Base-by-base conservation (phyloP, 1,140 invertebrate genomes). In the Choristoneura fumiferana region DNA sequence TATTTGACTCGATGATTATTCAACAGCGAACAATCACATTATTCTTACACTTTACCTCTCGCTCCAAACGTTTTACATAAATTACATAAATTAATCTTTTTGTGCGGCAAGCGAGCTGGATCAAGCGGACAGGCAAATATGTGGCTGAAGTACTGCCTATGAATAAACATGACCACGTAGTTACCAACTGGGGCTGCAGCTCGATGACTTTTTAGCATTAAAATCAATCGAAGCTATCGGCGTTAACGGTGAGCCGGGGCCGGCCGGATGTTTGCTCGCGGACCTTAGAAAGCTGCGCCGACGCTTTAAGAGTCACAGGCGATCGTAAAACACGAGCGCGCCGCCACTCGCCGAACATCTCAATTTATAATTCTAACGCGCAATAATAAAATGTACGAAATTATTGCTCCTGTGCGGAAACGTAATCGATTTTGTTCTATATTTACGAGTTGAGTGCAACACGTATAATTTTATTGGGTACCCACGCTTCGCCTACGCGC, bases 211-310 rank as follows among this genome's bases (percentile, higher is more conserved):
- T 18, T 65, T 36, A 57, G 39, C 45, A 63, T 60, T 67, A 53
- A 55, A 61, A 63, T 62, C 35, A 60, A 60, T 60, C 54, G 53
- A 45, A 60, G 36, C 45, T 70, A 67, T 62, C 45, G 58, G 57
- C 45, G 38, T 62, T 62, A 73, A 71, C 73, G 58, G 69, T 66
- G 65, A 61, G 66, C 52, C 66, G 73, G 62, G 61, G 66, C 52
- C 66, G 75, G 62, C 79, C 83, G 80, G 81, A 86, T 83, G 80
- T 84, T 84, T 83, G 73, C 78, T 69, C 62, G 67, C 60, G 67
- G 70, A 73, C 65, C 72, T 78, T 83, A 81, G 83, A 86, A 86
- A 84, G 83, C 75, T 76, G 69, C 63, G 63, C 54, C 65, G 55
- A 67, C 64, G 67, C 66, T 67, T 71, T 71, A 71, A 69, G 58